Conservation (phyloP, 2,113 vertebrate species). For the Chunga burmeisteri region DNA sequence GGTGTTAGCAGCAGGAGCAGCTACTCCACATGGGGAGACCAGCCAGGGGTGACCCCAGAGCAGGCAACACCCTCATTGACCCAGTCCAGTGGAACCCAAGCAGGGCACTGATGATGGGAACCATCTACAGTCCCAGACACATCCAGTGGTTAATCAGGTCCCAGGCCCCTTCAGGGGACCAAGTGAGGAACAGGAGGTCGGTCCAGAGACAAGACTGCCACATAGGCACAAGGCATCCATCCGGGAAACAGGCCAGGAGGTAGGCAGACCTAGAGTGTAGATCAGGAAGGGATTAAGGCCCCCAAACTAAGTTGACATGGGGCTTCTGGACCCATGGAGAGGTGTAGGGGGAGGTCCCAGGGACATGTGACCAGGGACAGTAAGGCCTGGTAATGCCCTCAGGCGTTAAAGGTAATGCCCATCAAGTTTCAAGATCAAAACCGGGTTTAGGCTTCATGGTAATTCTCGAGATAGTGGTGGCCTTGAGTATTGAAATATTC, state of each 20-base stretch:
- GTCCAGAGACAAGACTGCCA: not conserved
- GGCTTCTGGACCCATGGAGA: not conserved
- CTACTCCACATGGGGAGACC: rapidly evolving
- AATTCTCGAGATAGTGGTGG: not conserved
- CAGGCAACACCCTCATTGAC: not conserved
- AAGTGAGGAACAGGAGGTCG: not conserved
- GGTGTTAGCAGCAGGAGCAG: not conserved
- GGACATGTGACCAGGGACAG: not conserved
- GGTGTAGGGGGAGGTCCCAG: rapidly evolving
- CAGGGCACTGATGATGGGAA: rapidly evolving
- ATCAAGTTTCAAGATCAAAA: not conserved
- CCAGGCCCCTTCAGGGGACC: not conserved
- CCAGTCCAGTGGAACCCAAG: not conserved
- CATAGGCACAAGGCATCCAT: not conserved
- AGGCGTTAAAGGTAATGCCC: too few relatives aligned
- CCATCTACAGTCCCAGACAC: not conserved
- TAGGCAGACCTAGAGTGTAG: not conserved
- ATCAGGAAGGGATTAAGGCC: not conserved
- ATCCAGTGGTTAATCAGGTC: not conserved
- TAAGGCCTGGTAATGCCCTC: not conserved
- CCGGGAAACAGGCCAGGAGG: not conserved
- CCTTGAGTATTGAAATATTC: not conserved
- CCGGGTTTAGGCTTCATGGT: rapidly evolving
- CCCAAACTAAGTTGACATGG: not conserved
- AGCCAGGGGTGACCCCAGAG: not conserved